Conservation (phyloP, 2,797 vertebrate genomes). For the Denticeps clupeoides region DNA sequence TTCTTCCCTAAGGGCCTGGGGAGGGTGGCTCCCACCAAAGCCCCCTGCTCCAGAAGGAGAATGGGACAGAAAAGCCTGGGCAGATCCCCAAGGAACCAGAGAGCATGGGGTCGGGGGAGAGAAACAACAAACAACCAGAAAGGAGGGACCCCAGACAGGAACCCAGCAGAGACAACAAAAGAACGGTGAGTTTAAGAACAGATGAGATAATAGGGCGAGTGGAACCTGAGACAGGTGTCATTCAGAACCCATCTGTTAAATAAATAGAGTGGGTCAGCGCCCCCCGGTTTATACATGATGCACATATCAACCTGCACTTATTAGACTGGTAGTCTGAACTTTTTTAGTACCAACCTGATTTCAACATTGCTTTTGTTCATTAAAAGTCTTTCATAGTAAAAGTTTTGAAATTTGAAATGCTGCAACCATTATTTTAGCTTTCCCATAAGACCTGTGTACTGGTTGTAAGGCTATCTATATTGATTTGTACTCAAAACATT, state of each 20-base stretch:
- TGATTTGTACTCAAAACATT: too few relatives aligned
- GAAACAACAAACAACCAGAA: slow-evolving; percentile 5
- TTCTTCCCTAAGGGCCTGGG: slow-evolving; percentile 25
- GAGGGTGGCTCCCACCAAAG: slow-evolving; percentile 19
- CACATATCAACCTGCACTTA: too few relatives aligned
- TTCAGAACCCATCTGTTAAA: not conserved
- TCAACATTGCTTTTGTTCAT: too few relatives aligned
- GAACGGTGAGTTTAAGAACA: slow-evolving; percentile 14
- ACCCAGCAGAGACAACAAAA: slow-evolving; percentile 5
- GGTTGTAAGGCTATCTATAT: too few relatives aligned
- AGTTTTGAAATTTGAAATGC: too few relatives aligned
- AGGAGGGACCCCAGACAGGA: not conserved
- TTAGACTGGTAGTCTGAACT: too few relatives aligned
- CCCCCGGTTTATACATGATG: too few relatives aligned
- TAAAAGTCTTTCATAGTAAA: too few relatives aligned
- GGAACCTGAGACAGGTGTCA: slow-evolving; percentile 1
- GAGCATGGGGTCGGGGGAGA: slow-evolving; percentile 9
- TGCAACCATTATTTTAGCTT: too few relatives aligned
- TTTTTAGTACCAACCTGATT: too few relatives aligned
- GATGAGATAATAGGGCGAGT: slow-evolving; percentile 8
- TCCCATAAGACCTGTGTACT: too few relatives aligned
- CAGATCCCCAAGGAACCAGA: slow-evolving; percentile 16
- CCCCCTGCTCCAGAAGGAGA: slow-evolving; percentile 20
- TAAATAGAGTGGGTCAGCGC: not conserved
- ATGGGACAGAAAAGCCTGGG: slow-evolving; percentile 3